Conservation (phyloP, 2,113 vertebrate genomes). For the Orthochromis indermauri region DNA sequence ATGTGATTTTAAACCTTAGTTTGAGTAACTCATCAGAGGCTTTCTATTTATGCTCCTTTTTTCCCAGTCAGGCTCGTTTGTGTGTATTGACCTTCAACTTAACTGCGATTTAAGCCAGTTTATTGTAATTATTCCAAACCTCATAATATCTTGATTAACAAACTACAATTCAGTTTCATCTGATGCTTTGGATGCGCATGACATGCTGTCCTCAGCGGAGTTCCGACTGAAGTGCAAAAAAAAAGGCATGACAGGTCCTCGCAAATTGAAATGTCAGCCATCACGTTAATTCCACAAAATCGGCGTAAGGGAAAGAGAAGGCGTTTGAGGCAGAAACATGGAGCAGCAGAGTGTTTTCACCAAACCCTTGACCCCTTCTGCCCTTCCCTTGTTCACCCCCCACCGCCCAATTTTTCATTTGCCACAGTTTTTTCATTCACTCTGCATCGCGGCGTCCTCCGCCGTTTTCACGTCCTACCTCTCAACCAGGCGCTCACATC, state of each 20-base stretch:
- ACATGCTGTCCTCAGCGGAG: not conserved
- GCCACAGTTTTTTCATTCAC: conserved; percentile 37
- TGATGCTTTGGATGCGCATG: not conserved
- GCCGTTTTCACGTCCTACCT: conserved; percentile 23
- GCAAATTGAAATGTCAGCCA: conserved; percentile 54
- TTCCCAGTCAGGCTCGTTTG: not conserved
- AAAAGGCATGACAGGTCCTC: conserved; percentile 24
- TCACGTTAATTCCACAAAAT: conserved; percentile 45
- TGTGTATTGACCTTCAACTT: not conserved
- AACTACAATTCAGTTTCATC: not conserved
- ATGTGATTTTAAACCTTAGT: not conserved
- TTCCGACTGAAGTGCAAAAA: conserved; percentile 20
- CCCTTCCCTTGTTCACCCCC: not conserved
- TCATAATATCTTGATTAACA: not conserved
- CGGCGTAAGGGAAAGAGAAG: not conserved
- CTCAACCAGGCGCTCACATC: conserved; percentile 42
- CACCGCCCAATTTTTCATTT: conserved; percentile 14
- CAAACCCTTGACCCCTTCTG: conserved; percentile 2
- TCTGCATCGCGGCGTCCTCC: conserved; percentile 22
- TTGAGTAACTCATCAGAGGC: not conserved
- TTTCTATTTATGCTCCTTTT: not conserved
- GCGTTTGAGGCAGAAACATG: not conserved
- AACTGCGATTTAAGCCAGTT: not conserved
- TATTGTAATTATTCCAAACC: not conserved
- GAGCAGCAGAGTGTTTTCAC: not conserved